A percentile compares a stretch with the other conserved stretches of the same genome.
phyloP scores from a whole-genome alignment of 30 jellyfish, hydroid and myxozoan species.

The Hydra vulgaris region DNA sequence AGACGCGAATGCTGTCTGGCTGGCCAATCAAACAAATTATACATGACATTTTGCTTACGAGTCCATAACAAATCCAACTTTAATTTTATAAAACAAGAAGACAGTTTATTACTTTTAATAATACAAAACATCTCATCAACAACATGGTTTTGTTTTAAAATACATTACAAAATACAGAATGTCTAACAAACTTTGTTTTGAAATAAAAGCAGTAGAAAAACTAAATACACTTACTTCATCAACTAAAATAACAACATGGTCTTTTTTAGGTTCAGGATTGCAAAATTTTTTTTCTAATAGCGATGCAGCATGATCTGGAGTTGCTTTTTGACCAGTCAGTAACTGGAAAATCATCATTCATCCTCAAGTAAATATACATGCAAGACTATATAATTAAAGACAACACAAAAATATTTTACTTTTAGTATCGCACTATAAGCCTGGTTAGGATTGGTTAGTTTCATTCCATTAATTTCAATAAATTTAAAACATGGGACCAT shows the following conservation, averaged over 20 bases:
- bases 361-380: background rate
- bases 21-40: conserved; percentile 88
- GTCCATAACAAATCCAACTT: conserved; percentile 89
- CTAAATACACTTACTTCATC: conserved; percentile 92
- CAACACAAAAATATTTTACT: conserved; percentile 12
- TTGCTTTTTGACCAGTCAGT: conserved; percentile 73
- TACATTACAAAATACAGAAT: too few relatives aligned
- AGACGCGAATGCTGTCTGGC: conserved; percentile 50
- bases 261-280: conserved; percentile 27
- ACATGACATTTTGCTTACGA: conserved; percentile 81
- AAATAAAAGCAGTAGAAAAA: too few relatives aligned
- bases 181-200: background rate
- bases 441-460: conserved; percentile 88
- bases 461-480: conserved; percentile 88
- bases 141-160: too few relatives aligned
- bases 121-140: too few relatives aligned
- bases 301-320: conserved; percentile 90
- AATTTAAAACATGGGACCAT: conserved; percentile 43
- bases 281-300: conserved; percentile 53
- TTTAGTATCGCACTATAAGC: conserved; percentile 53
- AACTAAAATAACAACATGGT: conserved; percentile 49
- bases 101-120: too few relatives aligned
- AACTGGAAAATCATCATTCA: conserved; percentile 25
- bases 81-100: background rate
- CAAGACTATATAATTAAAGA: background rate